These are phyloP conservation scores for Struthidea cinerea DNA, from an alignment of 2,113 vertebrate species.

Conservation along the genomic window DNA sequence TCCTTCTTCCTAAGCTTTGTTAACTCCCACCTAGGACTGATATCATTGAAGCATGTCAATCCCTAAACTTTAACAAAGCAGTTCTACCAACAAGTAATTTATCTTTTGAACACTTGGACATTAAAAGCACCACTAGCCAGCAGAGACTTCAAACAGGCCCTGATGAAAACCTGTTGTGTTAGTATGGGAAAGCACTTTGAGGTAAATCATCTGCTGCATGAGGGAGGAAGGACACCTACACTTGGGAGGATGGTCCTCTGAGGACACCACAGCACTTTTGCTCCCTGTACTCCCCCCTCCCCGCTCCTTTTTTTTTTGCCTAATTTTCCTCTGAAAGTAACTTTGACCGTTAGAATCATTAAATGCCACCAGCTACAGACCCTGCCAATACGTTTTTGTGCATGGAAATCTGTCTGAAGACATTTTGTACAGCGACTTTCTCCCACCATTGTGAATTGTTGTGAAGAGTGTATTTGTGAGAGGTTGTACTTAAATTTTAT, in stretches of 20 bases:
- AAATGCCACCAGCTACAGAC: not conserved
- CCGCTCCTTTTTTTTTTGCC: too few species aligned
- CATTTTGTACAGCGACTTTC: not conserved
- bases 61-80: not conserved
- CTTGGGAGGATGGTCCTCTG: not conserved
- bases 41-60: not conserved
- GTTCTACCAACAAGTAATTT: not conserved
- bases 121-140: not conserved
- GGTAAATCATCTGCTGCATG: not conserved
- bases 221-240: not conserved
- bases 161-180: not conserved
- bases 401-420: not conserved
- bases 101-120: not conserved
- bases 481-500: not conserved
- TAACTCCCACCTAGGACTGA: not conserved
- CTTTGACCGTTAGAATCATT: not conserved
- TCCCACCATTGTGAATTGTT: not conserved
- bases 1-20: not conserved
- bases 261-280: not conserved
- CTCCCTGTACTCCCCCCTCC: fast-evolving
- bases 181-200: not conserved
- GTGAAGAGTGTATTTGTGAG: not conserved
- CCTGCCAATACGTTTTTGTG: not conserved
- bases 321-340: not conserved
- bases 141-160: not conserved